Conservation (phyloP, 2,113 vertebrate species). For the Sula dactylatra region DNA sequence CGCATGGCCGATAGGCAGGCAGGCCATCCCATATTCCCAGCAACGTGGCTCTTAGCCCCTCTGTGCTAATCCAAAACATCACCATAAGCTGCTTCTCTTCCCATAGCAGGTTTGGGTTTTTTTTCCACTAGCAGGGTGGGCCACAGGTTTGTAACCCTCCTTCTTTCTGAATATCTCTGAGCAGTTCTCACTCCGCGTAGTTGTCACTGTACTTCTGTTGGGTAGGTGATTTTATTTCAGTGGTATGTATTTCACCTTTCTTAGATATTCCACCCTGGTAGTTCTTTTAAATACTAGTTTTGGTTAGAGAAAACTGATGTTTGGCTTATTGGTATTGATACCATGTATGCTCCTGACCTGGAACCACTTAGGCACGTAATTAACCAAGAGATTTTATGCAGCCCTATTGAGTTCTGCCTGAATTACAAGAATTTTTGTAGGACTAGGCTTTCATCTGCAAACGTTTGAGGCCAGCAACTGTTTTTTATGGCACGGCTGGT, state of each 20-base stretch:
- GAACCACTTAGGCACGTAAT: neutral
- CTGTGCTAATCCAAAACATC: neutral
- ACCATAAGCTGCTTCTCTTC: neutral
- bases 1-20: neutral
- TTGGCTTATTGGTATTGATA: rapidly evolving
- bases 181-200: neutral
- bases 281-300: neutral
- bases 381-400: neutral
- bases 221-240: neutral
- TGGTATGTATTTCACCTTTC: neutral
- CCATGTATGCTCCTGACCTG: neutral
- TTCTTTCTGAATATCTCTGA: neutral
- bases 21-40: neutral
- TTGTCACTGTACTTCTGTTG: neutral
- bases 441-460: neutral
- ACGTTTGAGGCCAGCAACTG: neutral
- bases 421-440: neutral
- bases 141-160: neutral
- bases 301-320: neutral
- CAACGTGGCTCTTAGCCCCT: rapidly evolving
- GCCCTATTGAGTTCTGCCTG: neutral
- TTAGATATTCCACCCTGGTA: neutral
- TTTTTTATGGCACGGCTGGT: neutral
- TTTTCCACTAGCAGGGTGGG: neutral
- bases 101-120: no score